These are phyloP conservation scores for Girardinus metallicus DNA, from an alignment of 2,797 vertebrate species.

Conservation along the genomic window DNA sequence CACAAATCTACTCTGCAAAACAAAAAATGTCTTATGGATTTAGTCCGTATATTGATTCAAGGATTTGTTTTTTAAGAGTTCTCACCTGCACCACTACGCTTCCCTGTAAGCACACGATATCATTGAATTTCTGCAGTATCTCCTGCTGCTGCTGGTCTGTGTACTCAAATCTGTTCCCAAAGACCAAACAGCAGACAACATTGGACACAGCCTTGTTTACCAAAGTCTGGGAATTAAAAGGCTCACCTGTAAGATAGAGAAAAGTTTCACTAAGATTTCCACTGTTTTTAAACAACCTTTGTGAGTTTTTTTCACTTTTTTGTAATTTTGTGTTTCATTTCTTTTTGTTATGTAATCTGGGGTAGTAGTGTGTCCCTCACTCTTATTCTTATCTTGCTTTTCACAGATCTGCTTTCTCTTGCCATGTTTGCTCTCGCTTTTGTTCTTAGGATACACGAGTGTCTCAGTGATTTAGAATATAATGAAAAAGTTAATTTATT, in stretches of 20 bases:
- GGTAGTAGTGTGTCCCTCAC: not conserved
- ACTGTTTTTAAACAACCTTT: not conserved
- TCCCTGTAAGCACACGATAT: constrained; percentile 39
- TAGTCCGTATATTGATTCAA: not conserved
- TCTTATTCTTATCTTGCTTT: not conserved
- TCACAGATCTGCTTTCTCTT: not conserved
- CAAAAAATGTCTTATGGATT: not conserved
- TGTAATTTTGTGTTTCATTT: not conserved
- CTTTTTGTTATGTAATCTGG: not conserved
- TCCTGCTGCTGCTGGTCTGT: constrained; percentile 49
- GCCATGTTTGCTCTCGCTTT: not conserved
- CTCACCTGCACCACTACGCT: constrained; percentile 58
- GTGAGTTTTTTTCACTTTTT: not conserved
- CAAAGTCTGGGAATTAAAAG: constrained; percentile 47
- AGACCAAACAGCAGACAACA: constrained; percentile 52
- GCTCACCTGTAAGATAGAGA: constrained; percentile 46
- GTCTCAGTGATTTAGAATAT: not conserved
- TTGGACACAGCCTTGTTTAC: constrained; percentile 58
- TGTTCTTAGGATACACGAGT: not conserved
- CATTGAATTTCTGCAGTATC: constrained; percentile 43
- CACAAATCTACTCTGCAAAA: not conserved
- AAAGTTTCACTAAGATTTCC: not conserved
- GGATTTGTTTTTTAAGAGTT: not conserved
- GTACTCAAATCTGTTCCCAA: constrained; percentile 72
- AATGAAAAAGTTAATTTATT: not conserved